phyloP scores from a whole-genome alignment of 2,113 vertebrate species.

The Podiceps cristatus region DNA sequence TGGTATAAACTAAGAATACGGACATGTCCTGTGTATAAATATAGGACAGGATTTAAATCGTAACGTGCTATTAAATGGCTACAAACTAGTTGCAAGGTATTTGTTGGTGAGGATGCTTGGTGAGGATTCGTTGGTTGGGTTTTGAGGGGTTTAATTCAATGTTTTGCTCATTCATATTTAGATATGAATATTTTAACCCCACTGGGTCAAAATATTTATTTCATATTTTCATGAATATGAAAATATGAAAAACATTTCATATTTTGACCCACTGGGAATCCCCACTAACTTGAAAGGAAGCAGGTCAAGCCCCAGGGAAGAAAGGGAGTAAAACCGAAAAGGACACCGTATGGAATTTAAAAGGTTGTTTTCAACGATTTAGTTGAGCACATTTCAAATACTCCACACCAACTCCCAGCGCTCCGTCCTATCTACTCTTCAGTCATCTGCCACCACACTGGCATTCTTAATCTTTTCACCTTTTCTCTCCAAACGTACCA shows the following conservation, averaged over 20 bases:
- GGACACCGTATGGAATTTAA: background rate
- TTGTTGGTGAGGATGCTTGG: background rate
- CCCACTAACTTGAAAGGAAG: background rate
- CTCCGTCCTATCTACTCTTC: background rate
- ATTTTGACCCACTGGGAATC: background rate
- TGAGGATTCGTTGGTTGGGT: background rate
- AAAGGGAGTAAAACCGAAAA: background rate
- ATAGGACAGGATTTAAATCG: background rate
- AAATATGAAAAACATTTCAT: no score
- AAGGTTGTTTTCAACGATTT: background rate
- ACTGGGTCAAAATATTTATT: no score
- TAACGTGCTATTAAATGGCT: accelerated
- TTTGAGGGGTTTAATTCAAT: background rate
- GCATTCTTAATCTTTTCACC: background rate
- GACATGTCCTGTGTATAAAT: background rate
- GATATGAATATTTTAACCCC: background rate
- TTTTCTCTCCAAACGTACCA: slow-evolving; percentile 74
- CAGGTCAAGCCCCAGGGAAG: background rate
- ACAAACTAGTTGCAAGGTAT: background rate
- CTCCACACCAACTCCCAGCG: background rate
- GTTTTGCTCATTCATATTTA: background rate
- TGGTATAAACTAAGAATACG: background rate
- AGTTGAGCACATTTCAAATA: background rate
- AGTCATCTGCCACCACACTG: background rate
- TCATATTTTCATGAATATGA: no score